phyloP scores from a whole-genome alignment of 2,113 vertebrate species.

The Gymnocephalus cernua region DNA sequence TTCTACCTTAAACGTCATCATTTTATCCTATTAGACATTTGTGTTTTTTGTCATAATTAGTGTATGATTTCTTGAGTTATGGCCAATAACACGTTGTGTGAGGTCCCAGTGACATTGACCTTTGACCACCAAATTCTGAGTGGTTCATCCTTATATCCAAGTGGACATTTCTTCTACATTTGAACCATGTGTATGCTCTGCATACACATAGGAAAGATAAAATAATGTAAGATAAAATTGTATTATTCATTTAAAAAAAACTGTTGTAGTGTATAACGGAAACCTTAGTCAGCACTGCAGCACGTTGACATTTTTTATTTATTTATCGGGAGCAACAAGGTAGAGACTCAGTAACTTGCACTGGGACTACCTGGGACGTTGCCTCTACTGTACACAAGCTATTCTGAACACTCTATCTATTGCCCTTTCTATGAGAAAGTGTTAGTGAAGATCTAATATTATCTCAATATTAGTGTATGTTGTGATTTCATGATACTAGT shows the following conservation, averaged over 20 bases:
- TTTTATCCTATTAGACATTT: too few relatives aligned
- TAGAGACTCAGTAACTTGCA: background rate
- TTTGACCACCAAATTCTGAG: too few relatives aligned
- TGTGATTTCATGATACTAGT: background rate
- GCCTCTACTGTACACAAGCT: background rate
- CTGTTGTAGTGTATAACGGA: background rate
- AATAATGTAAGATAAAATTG: background rate
- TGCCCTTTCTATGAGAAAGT: background rate
- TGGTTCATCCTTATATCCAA: too few relatives aligned
- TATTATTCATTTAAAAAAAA: background rate
- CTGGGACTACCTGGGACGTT: background rate
- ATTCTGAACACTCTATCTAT: too few relatives aligned
- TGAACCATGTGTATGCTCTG: too few relatives aligned
- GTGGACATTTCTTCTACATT: too few relatives aligned
- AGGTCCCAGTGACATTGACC: too few relatives aligned
- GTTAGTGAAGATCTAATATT: background rate
- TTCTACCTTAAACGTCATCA: conserved; percentile 13
- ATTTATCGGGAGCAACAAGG: conserved; percentile 23
- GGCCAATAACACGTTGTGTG: too few relatives aligned
- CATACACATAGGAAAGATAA: too few relatives aligned
- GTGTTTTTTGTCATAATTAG: too few relatives aligned
- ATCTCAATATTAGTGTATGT: background rate
- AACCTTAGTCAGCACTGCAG: conserved; percentile 42
- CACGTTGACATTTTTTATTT: conserved; percentile 38
- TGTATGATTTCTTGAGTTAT: too few relatives aligned